These are phyloP conservation scores for Drosophila jambulina DNA, from an alignment of 1,140 invertebrate genomes.

Conservation along the genomic window DNA sequence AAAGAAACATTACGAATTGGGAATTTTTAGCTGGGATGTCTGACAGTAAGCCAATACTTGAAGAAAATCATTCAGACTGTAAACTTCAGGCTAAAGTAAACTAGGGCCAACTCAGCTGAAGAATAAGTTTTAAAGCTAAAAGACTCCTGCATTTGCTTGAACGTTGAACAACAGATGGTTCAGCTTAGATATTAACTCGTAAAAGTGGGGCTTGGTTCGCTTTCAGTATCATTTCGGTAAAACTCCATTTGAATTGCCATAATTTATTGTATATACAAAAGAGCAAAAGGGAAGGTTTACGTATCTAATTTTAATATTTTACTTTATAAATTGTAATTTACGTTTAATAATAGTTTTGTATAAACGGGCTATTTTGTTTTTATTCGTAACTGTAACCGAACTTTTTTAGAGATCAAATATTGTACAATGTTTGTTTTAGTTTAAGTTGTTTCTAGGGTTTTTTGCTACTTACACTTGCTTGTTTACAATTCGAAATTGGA, in stretches of 20 bases:
- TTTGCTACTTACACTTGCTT: conserved; percentile 67
- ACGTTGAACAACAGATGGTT: background rate
- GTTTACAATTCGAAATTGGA: conserved; percentile 80
- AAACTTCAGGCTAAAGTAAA: background rate
- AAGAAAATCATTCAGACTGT: background rate
- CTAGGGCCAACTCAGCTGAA: background rate
- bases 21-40: background rate
- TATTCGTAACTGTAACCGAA: conserved; percentile 37
- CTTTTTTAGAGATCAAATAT: conserved; percentile 46
- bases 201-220: conserved; percentile 17
- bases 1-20: background rate
- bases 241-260: conserved; percentile 72
- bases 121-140: background rate
- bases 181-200: background rate
- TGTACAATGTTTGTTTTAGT: conserved; percentile 53
- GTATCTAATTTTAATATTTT: conserved; percentile 45
- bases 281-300: conserved; percentile 35
- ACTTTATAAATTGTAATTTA: conserved; percentile 70
- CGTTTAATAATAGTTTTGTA: conserved; percentile 73
- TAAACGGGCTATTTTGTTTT: conserved; percentile 72
- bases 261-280: conserved; percentile 76
- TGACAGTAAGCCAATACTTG: background rate
- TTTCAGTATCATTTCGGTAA: conserved; percentile 44
- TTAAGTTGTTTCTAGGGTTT: conserved; percentile 65
- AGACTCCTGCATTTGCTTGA: background rate